Evolutionary conservation across 1,140 invertebrate genomes (phyloP).

Genomic region (Drosophila subpulchrella): DNA sequence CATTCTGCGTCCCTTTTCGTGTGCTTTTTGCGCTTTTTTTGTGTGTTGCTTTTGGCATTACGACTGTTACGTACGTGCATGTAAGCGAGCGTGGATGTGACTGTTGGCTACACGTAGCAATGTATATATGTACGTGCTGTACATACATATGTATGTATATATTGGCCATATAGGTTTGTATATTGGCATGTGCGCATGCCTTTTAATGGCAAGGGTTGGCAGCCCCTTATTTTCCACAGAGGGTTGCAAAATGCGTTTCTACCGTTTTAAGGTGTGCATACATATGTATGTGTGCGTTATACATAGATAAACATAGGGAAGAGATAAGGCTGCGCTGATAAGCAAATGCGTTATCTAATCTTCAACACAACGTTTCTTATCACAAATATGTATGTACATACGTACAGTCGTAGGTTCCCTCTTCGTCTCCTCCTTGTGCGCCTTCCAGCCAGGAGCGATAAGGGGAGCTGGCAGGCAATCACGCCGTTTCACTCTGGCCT

Average conservation of each 20-base stretch:
- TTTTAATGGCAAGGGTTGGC: slow-evolving; percentile 75
- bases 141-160: slow-evolving; percentile 2
- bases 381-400: background rate
- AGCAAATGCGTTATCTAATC: slow-evolving; percentile 38
- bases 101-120: slow-evolving; percentile 5
- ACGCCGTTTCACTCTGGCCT: slow-evolving; percentile 43
- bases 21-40: slow-evolving; percentile 16
- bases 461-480: slow-evolving; percentile 33
- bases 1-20: slow-evolving; percentile 63
- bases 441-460: slow-evolving; percentile 24
- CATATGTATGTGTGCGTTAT: slow-evolving; percentile 11
- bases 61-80: slow-evolving; percentile 48
- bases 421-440: background rate
- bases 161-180: slow-evolving; percentile 18
- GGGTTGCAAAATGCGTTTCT: slow-evolving; percentile 71
- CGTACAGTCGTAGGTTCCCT: background rate
- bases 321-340: slow-evolving; percentile 31
- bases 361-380: slow-evolving; percentile 18
- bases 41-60: slow-evolving; percentile 28
- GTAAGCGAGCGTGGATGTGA: slow-evolving; percentile 11
- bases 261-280: background rate
- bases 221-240: slow-evolving; percentile 41
- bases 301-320: slow-evolving; percentile 39
- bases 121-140: background rate
- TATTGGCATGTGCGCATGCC: slow-evolving; percentile 48